phyloP scores from a whole-genome alignment of 2,113 vertebrate genomes.

The Heteronetta atricapilla region DNA sequence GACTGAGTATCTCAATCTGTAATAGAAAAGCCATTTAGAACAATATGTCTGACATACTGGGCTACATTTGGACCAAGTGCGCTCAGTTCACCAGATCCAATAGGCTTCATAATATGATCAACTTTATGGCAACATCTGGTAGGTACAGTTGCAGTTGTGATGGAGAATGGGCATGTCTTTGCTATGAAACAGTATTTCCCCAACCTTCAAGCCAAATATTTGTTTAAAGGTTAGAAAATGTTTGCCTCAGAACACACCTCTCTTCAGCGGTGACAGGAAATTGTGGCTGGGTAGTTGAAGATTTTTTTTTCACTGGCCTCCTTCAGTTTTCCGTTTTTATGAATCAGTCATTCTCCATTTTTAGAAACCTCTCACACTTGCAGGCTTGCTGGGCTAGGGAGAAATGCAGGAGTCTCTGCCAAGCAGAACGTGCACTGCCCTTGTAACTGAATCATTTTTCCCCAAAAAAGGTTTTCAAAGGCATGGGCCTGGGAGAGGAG shows the following conservation, averaged over 20 bases:
- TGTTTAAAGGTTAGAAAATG: slow-evolving; percentile 22
- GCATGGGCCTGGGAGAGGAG: fast-evolving
- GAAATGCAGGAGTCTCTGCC: neutral
- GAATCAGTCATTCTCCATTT: slow-evolving; percentile 30
- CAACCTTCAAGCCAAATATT: slow-evolving; percentile 36
- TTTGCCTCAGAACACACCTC: slow-evolving; percentile 15
- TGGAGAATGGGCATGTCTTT: neutral
- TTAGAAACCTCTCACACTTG: neutral
- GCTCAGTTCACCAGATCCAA: neutral
- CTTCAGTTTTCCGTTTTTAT: slow-evolving; percentile 47
- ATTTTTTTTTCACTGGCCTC: slow-evolving; percentile 17
- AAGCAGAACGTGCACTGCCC: neutral
- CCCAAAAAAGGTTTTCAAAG: neutral
- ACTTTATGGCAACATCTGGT: neutral
- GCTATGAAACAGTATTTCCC: neutral
- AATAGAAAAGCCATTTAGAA: slow-evolving; percentile 3
- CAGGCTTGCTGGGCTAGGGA: neutral
- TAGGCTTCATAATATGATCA: neutral
- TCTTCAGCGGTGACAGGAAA: neutral
- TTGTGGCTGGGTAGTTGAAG: neutral
- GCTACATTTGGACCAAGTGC: neutral
- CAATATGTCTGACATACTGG: neutral
- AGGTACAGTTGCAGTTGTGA: neutral
- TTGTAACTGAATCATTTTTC: neutral
- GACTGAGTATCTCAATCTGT: neutral